Evolutionary conservation across 2,797 vertebrate species (phyloP).

Genomic region (Dallia pectoralis): DNA sequence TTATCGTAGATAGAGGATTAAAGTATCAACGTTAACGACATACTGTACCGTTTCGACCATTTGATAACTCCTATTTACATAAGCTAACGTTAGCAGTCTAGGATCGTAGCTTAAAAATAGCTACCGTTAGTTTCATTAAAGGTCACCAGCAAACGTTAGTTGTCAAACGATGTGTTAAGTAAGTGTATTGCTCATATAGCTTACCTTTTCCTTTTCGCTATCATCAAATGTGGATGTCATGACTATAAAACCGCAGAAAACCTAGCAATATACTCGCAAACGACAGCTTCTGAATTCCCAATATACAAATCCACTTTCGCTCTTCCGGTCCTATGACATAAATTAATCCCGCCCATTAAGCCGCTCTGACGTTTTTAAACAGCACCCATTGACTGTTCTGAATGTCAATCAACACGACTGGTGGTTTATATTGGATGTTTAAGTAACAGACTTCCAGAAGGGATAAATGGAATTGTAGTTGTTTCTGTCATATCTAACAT

Average conservation of each 20-base stretch:
- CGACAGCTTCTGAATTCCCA: neutral
- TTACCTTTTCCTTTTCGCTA: slow-evolving; percentile 74
- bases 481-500: fast-evolving
- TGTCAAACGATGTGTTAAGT: neutral
- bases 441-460: slow-evolving; percentile 6
- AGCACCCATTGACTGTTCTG: neutral
- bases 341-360: neutral
- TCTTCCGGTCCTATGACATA: slow-evolving; percentile 3
- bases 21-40: neutral
- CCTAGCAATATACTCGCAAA: neutral
- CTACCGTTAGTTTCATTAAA: neutral
- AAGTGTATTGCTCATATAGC: neutral
- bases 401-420: neutral
- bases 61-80: neutral
- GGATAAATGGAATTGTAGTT: slow-evolving; percentile 58
- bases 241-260: slow-evolving; percentile 6
- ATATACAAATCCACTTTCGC: neutral
- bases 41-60: neutral
- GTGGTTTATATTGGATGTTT: neutral
- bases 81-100: too few species aligned
- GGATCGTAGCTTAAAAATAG: neutral
- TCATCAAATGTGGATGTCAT: slow-evolving; percentile 74
- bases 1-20: neutral
- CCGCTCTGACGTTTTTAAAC: neutral
- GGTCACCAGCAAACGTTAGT: neutral